Evolutionary conservation across 2,113 vertebrate species (phyloP).

Genomic region (Phyllostomus discolor): DNA sequence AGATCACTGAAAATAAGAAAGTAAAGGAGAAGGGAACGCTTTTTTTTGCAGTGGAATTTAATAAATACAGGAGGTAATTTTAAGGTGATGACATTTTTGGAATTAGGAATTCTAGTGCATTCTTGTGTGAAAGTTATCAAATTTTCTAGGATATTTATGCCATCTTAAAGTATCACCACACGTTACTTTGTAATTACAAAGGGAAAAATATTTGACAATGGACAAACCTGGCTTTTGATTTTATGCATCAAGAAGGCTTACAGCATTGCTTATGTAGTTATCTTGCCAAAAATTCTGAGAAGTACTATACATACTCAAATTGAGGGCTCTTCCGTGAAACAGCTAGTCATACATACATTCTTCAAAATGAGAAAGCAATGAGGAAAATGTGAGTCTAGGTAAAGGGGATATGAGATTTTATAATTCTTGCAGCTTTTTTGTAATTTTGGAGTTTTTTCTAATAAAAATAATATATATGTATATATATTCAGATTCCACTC

Average conservation of each 20-base stretch:
- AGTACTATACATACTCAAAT: not conserved
- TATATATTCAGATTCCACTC: not conserved
- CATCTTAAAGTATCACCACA: not conserved
- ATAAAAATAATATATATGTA: not conserved
- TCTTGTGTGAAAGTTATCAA: not conserved
- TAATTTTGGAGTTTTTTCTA: constrained; percentile 4
- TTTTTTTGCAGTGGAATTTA: not conserved
- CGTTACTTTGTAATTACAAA: not conserved
- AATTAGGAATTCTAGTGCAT: not conserved
- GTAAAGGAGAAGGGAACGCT: not conserved
- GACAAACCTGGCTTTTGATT: not conserved
- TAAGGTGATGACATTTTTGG: not conserved
- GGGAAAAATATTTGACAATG: not conserved
- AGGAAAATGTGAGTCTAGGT: not conserved
- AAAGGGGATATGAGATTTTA: not conserved
- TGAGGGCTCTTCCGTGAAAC: not conserved
- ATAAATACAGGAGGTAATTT: not conserved
- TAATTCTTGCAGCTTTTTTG: not conserved
- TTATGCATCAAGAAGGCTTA: not conserved
- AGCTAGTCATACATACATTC: not conserved
- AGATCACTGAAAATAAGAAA: not conserved
- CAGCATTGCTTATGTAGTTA: not conserved
- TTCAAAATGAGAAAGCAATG: not conserved
- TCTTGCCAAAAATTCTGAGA: constrained; percentile 4
- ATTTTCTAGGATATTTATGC: not conserved